Evolutionary conservation across 2,113 vertebrate genomes (phyloP).

Genomic region (Hippolais icterina): DNA sequence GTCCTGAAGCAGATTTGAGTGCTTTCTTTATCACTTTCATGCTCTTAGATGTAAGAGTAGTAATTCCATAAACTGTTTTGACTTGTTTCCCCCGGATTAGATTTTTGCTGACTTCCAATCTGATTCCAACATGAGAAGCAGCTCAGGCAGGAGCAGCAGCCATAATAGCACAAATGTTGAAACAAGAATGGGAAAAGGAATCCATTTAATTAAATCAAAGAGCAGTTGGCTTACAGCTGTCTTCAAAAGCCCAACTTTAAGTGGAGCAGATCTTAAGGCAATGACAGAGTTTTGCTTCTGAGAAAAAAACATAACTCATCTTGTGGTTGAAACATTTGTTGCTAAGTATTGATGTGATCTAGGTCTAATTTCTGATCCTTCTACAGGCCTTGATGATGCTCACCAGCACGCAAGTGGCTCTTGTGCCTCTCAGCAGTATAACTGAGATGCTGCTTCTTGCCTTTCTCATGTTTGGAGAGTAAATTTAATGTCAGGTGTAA

Average conservation of each 20-base stretch:
- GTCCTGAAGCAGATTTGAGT: background rate
- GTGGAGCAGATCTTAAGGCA: background rate
- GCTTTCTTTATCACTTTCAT: background rate
- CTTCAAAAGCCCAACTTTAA: background rate
- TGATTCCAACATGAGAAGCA: background rate
- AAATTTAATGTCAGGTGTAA: background rate
- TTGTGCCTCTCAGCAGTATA: background rate
- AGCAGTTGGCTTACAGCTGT: background rate
- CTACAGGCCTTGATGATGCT: background rate
- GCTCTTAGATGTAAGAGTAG: background rate
- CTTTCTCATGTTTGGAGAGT: background rate
- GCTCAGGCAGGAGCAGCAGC: background rate
- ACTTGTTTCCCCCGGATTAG: background rate
- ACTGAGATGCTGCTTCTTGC: background rate
- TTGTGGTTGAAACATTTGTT: background rate
- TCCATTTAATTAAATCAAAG: slow-evolving; percentile 12
- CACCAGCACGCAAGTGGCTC: background rate
- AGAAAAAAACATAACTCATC: background rate
- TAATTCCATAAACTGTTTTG: slow-evolving; percentile 3
- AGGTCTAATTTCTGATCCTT: background rate
- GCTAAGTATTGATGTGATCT: background rate
- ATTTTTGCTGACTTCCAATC: background rate
- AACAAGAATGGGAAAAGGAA: background rate
- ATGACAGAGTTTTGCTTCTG: background rate
- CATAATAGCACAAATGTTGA: background rate